Percentiles rank a stretch among this genome's conserved stretches.
Conservation (phyloP, 2,113 vertebrate species). For the Aegotheles bennettii region DNA sequence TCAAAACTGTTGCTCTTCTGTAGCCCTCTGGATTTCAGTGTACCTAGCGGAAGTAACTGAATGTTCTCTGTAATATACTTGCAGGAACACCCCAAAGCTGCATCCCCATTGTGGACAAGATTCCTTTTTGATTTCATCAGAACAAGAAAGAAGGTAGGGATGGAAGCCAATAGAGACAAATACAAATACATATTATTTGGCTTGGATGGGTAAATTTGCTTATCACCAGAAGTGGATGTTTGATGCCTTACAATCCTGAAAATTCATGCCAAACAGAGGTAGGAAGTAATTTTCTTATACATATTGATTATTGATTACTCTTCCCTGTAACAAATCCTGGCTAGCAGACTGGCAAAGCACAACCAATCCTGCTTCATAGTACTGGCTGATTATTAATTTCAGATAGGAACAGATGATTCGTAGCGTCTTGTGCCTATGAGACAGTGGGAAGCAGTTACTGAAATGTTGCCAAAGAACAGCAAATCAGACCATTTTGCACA, state of each 20-base stretch:
- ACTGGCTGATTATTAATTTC: not conserved
- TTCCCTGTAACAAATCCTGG: not conserved
- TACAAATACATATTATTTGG: not conserved
- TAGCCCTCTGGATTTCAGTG: not conserved
- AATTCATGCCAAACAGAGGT: not conserved
- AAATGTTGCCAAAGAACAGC: not conserved
- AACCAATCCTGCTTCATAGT: not conserved
- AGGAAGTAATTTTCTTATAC: not conserved
- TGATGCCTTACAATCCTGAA: not conserved
- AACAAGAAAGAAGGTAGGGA: not conserved
- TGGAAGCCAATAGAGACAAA: not conserved
- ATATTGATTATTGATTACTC: not conserved
- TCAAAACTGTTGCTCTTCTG: not conserved
- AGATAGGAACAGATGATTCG: not conserved
- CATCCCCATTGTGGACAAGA: not conserved
- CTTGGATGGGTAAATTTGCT: not conserved
- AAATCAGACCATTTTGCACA: not conserved
- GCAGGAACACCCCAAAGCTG: not conserved
- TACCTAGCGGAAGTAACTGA: not conserved
- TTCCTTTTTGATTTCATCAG: not conserved
- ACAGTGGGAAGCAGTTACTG: not conserved
- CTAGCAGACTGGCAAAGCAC: not conserved
- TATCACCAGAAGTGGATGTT: not conserved
- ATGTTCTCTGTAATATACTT: not conserved
- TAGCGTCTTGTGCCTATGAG: not conserved